phyloP scores from a whole-genome alignment of 2,888 invertebrate species.

The Trachelus tabidus region DNA sequence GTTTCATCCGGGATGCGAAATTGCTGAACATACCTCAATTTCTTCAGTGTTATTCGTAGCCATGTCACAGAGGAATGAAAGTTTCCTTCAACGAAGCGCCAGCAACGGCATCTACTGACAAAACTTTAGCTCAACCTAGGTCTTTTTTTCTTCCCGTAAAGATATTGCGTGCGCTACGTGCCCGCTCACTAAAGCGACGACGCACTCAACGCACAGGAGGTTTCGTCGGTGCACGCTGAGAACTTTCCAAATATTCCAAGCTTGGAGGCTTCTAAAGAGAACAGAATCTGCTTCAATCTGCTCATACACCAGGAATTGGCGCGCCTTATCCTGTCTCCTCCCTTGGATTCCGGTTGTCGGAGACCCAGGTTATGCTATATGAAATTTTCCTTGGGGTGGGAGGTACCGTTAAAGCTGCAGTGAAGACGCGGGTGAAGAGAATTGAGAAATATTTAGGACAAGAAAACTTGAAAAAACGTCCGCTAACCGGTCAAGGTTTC shows the following conservation, averaged over 20 bases:
- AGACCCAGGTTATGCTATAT: background rate
- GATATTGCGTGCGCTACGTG: background rate
- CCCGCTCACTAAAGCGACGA: background rate
- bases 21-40: slow-evolving; percentile 67
- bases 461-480: background rate
- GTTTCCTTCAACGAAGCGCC: background rate
- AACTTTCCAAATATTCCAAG: background rate
- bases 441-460: background rate
- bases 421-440: background rate
- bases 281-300: too few species aligned
- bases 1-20: background rate
- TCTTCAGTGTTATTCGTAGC: slow-evolving; percentile 73
- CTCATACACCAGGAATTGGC: background rate
- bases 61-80: slow-evolving; percentile 67
- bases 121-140: background rate
- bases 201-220: background rate
- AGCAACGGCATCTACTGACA: background rate
- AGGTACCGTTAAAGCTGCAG: background rate
- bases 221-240: background rate
- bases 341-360: background rate
- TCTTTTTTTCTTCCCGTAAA: background rate
- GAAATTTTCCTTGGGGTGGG: background rate
- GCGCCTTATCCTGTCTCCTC: background rate
- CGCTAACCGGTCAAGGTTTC: background rate
- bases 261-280: background rate